Conservation (phyloP, 2,888 invertebrate species). For the Pyrocoelia pectoralis region DNA sequence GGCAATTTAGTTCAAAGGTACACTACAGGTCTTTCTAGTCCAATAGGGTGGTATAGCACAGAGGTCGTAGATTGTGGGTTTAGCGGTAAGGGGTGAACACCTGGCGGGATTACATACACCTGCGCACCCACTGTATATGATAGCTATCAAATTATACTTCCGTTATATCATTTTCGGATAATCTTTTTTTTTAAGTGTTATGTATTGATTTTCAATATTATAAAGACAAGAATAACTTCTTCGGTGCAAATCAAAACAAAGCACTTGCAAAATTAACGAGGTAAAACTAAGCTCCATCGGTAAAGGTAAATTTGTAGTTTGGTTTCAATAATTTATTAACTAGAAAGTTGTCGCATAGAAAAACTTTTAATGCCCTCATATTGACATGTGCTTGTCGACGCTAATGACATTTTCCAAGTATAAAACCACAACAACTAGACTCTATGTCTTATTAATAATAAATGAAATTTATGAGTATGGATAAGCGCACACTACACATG, state of each 20-base stretch:
- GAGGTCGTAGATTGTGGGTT: constrained; percentile 38
- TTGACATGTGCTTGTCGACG: background rate
- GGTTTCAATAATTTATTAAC: background rate
- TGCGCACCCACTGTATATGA: constrained; percentile 43
- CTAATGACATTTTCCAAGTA: background rate
- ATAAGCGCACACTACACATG: constrained; percentile 3
- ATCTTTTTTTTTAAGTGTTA: constrained; percentile 5
- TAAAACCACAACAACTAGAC: background rate
- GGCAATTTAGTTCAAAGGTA: constrained; percentile 46
- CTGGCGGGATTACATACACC: constrained; percentile 49
- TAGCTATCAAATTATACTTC: constrained; percentile 45
- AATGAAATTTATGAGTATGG: constrained; percentile 8
- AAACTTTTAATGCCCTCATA: background rate
- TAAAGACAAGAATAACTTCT: background rate
- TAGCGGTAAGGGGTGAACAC: constrained; percentile 45
- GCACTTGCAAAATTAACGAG: no score
- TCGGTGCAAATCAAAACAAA: no score
- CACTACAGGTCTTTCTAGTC: constrained; percentile 39
- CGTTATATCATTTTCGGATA: constrained; percentile 33
- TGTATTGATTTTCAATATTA: background rate
- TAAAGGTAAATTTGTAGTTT: background rate
- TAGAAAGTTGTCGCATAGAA: background rate
- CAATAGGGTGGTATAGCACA: constrained; percentile 37
- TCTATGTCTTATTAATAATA: constrained; percentile 1
- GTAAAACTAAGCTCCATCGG: background rate